Conservation (phyloP, 2,888 invertebrate species). For the Prosapia bicincta region DNA sequence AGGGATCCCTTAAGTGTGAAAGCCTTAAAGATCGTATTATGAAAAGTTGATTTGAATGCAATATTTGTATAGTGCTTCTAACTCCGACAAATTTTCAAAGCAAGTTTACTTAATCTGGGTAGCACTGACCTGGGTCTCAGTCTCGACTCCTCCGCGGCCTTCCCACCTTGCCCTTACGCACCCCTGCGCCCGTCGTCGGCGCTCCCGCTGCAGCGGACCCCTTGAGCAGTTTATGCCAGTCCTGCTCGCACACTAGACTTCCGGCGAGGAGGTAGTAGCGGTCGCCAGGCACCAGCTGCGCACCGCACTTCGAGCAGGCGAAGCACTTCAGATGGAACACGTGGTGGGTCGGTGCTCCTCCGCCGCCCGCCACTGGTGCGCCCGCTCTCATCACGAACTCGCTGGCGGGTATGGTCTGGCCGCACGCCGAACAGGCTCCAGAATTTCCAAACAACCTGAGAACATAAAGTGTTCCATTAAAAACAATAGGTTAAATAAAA, state of each 20-base stretch:
- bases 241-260: slow-evolving; percentile 89
- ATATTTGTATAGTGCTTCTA: too few relatives aligned
- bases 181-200: slow-evolving; percentile 55
- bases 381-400: slow-evolving; percentile 90
- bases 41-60: too few relatives aligned
- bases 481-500: too few relatives aligned
- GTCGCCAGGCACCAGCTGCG: slow-evolving; percentile 87
- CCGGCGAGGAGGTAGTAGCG: slow-evolving; percentile 89
- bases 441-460: slow-evolving; percentile 87
- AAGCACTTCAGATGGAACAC: slow-evolving; percentile 96
- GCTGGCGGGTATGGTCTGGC: slow-evolving; percentile 87
- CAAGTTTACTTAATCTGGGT: not conserved
- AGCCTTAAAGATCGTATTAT: too few relatives aligned
- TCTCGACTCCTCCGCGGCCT: slow-evolving; percentile 85
- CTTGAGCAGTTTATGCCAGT: slow-evolving; percentile 91
- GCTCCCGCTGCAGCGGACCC: slow-evolving; percentile 59
- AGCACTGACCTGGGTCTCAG: slow-evolving; percentile 56
- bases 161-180: slow-evolving; percentile 86
- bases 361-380: slow-evolving; percentile 46
- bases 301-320: slow-evolving; percentile 89
- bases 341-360: slow-evolving; percentile 54
- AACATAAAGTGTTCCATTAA: slow-evolving; percentile 34
- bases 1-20: too few relatives aligned
- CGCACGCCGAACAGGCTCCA: slow-evolving; percentile 88
- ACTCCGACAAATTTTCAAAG: too few relatives aligned